Conservation (phyloP, 2,888 invertebrate species). For the Nycteola revayana region DNA sequence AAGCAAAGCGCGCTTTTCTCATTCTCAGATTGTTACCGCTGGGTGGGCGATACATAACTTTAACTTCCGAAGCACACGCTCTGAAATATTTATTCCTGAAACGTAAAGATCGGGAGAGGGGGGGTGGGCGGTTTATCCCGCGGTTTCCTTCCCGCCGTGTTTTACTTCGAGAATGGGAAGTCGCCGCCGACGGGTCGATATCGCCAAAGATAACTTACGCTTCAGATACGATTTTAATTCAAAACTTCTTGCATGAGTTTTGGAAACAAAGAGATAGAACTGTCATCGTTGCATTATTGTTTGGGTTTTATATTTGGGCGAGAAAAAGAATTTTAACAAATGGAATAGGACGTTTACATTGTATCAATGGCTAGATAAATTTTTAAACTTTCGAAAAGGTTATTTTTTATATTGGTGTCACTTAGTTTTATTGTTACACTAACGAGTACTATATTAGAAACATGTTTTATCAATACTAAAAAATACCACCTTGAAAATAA, state of each 20-base stretch:
- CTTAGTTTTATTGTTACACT: too few species aligned
- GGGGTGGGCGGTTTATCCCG: conserved; percentile 74
- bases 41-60: conserved; percentile 78
- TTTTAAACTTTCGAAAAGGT: too few species aligned
- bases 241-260: too few species aligned
- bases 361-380: too few species aligned
- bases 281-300: neutral
- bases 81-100: conserved; percentile 83
- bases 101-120: conserved; percentile 78
- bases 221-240: conserved; percentile 36
- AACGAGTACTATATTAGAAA: too few species aligned
- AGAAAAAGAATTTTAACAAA: too few species aligned
- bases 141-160: conserved; percentile 82
- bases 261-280: neutral
- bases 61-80: conserved; percentile 81
- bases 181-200: conserved; percentile 81
- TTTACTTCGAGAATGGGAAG: conserved; percentile 82
- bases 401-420: too few species aligned
- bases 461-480: too few species aligned
- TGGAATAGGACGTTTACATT: too few species aligned
- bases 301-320: too few species aligned
- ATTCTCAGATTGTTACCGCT: conserved; percentile 77
- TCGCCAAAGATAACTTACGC: conserved; percentile 66
- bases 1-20: conserved; percentile 66
- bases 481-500: too few species aligned